A percentile compares a stretch with the other conserved stretches of the same genome.
These are phyloP conservation scores for Nemapogon koenigi DNA, from an alignment of 2,888 invertebrate genomes.

Conservation along the genomic window DNA sequence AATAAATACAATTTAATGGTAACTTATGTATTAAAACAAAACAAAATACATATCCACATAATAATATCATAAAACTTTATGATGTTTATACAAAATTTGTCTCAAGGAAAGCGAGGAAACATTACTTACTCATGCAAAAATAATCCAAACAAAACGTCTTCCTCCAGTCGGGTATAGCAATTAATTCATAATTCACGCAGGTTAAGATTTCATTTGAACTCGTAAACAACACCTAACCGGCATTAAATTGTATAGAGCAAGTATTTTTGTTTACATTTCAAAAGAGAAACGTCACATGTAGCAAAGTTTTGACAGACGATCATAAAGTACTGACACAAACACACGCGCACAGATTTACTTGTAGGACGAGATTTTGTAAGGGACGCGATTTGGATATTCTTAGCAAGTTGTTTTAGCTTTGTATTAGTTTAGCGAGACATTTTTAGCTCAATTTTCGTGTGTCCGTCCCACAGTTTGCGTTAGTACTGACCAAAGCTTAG, in stretches of 20 bases:
- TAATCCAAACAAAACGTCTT: conserved; percentile 42
- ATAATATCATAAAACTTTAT: conserved; percentile 16
- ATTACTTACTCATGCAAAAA: conserved; percentile 53
- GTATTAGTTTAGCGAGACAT: conserved; percentile 31
- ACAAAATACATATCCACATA: neutral
- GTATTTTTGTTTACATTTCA: conserved; percentile 60
- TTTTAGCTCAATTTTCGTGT: conserved; percentile 64
- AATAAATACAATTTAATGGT: no score
- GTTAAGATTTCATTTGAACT: conserved; percentile 34
- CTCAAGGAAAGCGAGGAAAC: conserved; percentile 28
- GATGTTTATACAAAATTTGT: conserved; percentile 31
- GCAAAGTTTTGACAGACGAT: conserved; percentile 59
- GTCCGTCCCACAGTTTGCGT: conserved; percentile 64
- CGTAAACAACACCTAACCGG: conserved; percentile 48
- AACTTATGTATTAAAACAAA: neutral
- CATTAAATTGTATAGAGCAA: conserved; percentile 29
- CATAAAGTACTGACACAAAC: conserved; percentile 51
- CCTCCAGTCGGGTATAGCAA: conserved; percentile 36
- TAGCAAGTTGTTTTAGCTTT: conserved; percentile 4
- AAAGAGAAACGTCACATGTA: conserved; percentile 58
- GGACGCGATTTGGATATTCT: no score
- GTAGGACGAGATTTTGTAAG: no score
- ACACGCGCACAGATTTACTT: conserved; percentile 54
- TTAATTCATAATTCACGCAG: conserved; percentile 56
- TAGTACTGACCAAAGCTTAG: conserved; percentile 65